These are phyloP conservation scores for Platygyra sinensis DNA, from an alignment of 64 coral and sea anemone species.

Conservation along the genomic window DNA sequence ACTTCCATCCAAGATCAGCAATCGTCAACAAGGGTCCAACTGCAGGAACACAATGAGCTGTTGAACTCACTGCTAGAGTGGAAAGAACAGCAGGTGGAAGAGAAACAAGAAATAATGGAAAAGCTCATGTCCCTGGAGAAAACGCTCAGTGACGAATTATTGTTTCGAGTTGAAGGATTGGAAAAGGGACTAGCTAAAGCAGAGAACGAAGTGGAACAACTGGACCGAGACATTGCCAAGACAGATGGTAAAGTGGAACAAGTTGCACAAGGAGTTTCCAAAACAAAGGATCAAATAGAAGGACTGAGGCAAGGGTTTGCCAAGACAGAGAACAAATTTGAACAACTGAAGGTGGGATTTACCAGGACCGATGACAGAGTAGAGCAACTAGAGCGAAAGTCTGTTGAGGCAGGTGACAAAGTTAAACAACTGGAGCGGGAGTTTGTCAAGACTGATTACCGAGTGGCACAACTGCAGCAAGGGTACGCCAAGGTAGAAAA, in stretches of 20 bases:
- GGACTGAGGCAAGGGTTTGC: no score
- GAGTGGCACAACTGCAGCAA: neutral
- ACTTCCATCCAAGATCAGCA: neutral
- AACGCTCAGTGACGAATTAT: neutral
- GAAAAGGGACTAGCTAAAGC: no score
- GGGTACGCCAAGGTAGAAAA: neutral
- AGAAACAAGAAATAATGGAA: neutral
- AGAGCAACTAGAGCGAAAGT: no score
- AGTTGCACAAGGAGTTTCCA: no score
- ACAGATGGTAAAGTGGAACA: no score
- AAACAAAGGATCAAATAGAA: no score
- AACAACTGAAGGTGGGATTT: no score
- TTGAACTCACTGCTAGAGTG: neutral
- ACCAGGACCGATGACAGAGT: no score
- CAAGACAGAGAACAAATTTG: no score
- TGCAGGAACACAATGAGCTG: neutral
- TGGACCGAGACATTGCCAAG: no score
- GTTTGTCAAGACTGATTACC: neutral
- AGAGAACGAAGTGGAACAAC: no score
- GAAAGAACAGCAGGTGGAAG: neutral
- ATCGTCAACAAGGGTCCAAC: neutral
- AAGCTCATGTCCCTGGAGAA: neutral
- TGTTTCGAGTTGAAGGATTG: neutral
- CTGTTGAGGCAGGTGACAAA: no score
- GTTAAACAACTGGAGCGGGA: neutral